A percentile compares a stretch with the other conserved stretches of the same genome.
phyloP scores from a whole-genome alignment of 2,113 vertebrate species.

The Bos indicus region DNA sequence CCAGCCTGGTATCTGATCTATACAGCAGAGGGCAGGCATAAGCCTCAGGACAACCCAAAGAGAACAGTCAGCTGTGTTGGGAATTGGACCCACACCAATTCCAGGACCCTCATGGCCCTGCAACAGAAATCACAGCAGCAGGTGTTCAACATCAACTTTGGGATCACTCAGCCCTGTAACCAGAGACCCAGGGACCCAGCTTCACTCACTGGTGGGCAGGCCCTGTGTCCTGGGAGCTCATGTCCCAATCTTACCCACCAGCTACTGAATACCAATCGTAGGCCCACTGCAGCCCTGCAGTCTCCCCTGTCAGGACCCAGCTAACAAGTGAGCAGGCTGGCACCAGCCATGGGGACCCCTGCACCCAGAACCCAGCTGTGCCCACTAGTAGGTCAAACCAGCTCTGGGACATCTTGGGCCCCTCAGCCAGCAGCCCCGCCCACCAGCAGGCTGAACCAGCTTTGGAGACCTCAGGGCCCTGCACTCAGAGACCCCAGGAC shows the following conservation, averaged over 20 bases:
- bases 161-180: not conserved
- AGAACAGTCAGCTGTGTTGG: not conserved
- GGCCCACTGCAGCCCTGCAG: not conserved
- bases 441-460: not conserved
- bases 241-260: not conserved
- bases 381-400: not conserved
- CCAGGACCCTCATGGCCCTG: not conserved
- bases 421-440: not conserved
- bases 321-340: not conserved
- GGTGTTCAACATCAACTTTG: not conserved
- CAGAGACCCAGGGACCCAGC: not conserved
- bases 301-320: not conserved
- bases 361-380: not conserved
- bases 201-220: not conserved
- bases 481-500: not conserved
- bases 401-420: not conserved
- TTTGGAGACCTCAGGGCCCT: not conserved
- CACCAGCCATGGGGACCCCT: not conserved
- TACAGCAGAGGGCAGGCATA: not conserved
- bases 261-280: not conserved
- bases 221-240: not conserved
- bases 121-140: not conserved
- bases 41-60: not conserved
- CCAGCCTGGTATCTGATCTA: not conserved
- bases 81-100: not conserved